Base-by-base conservation (phyloP, 2,797 vertebrate species). In the Jordanella pulchra region DNA sequence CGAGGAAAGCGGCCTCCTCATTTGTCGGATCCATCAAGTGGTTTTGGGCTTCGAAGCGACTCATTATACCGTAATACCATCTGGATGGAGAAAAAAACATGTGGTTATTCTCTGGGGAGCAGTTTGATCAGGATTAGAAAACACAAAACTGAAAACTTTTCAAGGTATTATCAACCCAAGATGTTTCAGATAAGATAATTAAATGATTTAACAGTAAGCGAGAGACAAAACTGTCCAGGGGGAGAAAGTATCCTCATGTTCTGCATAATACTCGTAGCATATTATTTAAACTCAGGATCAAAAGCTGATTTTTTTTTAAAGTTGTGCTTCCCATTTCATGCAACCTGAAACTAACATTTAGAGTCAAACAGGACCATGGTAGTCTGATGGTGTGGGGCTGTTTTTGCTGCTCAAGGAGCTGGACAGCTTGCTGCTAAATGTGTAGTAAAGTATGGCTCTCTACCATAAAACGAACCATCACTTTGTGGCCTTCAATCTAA, bases 1-100 rank as follows among this genome's bases (percentile, higher is more conserved):
- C 32, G 17, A 97, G 92, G 78, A 96, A 96, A 2, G 95, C 78
- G 0, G 96, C 94, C 0, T 78, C 69, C 0, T 42, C 3, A 2
- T 93, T 95, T 53, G 73, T 87, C 0, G 73, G 10, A 0, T 76
- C 91, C 87, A 94, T 78, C 25, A 96, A 92, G 60, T 87, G 82
- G 42, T 83, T 91, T 2, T 84, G 68, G 0, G 94, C 94, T 84
- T 96, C 94, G 0, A 91, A 89, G 14, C 95, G 92, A 48, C 91
- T 95, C 86, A 96, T 91, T 3, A 51, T 77, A 54, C 95, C 95
- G 23, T 95, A 96, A 76, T 85, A 96, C 96, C 96, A 96, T 5
- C 96, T 97, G 79, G 30, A 76, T 25, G 12, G 47, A 25, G 56
- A 32, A 71, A 51, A 55, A n/a, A 7, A 2, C 44, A 44, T 2